phyloP scores from a whole-genome alignment of 2,797 vertebrate species.

The Coregonus suidteri region DNA sequence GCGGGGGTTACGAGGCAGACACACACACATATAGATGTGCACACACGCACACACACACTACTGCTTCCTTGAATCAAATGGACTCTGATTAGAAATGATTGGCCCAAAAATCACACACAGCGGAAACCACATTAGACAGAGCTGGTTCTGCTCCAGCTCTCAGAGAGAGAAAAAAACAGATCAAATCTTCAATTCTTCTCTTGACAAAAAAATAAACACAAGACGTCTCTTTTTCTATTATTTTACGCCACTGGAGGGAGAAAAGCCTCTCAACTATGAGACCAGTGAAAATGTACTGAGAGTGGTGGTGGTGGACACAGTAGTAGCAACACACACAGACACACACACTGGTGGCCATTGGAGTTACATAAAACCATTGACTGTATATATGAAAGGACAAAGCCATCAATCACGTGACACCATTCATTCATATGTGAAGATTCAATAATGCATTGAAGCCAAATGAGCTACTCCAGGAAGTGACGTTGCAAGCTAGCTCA shows the following conservation, averaged over 20 bases:
- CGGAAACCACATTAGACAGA: conserved; percentile 63
- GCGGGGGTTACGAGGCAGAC: neutral
- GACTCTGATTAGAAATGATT: conserved; percentile 71
- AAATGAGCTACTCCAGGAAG: too few species aligned
- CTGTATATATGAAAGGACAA: too few species aligned
- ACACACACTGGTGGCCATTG: conserved; percentile 9
- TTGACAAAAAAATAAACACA: conserved; percentile 58
- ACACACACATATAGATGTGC: too few species aligned
- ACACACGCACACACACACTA: neutral
- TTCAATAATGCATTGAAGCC: too few species aligned
- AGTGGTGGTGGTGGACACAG: conserved; percentile 15
- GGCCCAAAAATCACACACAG: conserved; percentile 59
- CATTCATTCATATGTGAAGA: too few species aligned
- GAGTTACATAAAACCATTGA: too few species aligned
- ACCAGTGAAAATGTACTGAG: conserved; percentile 23
- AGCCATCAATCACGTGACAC: too few species aligned
- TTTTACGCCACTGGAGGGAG: conserved; percentile 55
- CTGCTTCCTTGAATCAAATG: conserved; percentile 59
- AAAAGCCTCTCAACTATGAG: conserved; percentile 47
- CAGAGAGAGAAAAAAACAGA: conserved; percentile 31
- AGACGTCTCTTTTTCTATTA: conserved; percentile 55
- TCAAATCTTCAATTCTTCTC: conserved; percentile 43
- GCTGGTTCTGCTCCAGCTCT: conserved; percentile 55
- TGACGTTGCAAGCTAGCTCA: too few species aligned
- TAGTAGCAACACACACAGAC: neutral